Evolutionary conservation across 2,888 invertebrate species (phyloP).

Genomic region (Erynnis tages): DNA sequence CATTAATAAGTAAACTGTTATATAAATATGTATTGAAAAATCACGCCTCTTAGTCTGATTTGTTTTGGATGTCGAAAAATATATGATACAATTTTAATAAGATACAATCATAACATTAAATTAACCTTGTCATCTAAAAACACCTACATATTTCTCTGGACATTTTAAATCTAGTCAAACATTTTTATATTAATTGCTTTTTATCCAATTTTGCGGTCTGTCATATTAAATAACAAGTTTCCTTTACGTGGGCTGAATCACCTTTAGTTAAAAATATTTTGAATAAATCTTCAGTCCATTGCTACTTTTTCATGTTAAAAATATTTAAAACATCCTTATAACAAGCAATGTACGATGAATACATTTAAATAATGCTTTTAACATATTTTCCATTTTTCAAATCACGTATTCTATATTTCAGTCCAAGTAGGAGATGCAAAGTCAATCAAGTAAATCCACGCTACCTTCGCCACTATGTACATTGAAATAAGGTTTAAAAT

Average conservation of each 20-base stretch:
- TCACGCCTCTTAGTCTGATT: not conserved
- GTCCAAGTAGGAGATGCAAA: not conserved
- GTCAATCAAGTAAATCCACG: conserved; percentile 3
- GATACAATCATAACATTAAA: conserved; percentile 34
- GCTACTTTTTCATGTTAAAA: not conserved
- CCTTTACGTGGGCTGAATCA: conserved; percentile 9
- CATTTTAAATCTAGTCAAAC: conserved; percentile 10
- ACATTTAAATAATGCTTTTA: not conserved
- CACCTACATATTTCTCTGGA: not conserved
- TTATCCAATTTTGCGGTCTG: conserved; percentile 64
- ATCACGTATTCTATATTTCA: conserved; percentile 10
- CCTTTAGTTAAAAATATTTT: not conserved
- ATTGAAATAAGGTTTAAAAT: not conserved
- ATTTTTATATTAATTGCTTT: conserved; percentile 56
- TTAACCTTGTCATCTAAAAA: conserved; percentile 41
- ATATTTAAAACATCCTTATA: not conserved
- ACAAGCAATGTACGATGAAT: conserved; percentile 3
- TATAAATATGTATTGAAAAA: conserved; percentile 10
- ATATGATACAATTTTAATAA: conserved; percentile 10
- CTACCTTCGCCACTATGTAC: not conserved
- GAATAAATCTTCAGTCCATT: not conserved
- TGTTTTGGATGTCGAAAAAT: conserved; percentile 9
- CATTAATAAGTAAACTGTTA: not conserved
- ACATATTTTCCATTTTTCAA: conserved; percentile 4
- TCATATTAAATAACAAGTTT: conserved; percentile 41